phyloP scores from a whole-genome alignment of 1,140 invertebrate genomes.

The Calosoma granatense region DNA sequence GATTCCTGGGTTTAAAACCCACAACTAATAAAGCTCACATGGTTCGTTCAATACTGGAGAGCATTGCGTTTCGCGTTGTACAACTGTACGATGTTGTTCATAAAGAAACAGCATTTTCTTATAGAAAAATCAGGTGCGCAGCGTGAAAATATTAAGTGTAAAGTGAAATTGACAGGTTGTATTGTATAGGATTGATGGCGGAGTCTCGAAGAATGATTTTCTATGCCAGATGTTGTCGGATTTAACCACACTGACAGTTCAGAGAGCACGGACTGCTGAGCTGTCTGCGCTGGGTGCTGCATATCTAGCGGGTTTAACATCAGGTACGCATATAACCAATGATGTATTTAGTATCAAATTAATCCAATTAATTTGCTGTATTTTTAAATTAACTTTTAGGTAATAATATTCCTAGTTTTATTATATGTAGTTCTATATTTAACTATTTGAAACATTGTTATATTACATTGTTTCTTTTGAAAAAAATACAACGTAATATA shows the following conservation, averaged over 20 bases:
- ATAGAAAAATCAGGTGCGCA: conserved; percentile 10
- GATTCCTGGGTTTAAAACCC: conserved; percentile 76
- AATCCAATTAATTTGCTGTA: conserved; percentile 10
- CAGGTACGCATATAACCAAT: conserved; percentile 50
- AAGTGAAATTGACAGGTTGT: not conserved
- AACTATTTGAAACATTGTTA: too few relatives aligned
- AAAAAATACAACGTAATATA: too few relatives aligned
- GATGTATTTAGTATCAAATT: conserved; percentile 16
- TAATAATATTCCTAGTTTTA: conserved; percentile 11
- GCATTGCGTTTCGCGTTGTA: conserved; percentile 73
- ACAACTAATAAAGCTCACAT: conserved; percentile 70
- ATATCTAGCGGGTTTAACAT: conserved; percentile 67
- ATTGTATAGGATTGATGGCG: conserved; percentile 75
- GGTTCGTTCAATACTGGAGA: conserved; percentile 73
- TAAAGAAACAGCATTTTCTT: conserved; percentile 42
- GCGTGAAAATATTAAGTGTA: not conserved
- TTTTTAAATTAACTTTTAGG: conserved; percentile 6
- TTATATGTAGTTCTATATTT: conserved; percentile 7
- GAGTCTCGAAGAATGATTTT: conserved; percentile 86
- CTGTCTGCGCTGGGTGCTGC: conserved; percentile 71
- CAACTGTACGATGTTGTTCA: conserved; percentile 58
- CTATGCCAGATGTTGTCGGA: conserved; percentile 79
- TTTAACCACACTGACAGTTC: conserved; percentile 60
- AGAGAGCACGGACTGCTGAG: conserved; percentile 55
- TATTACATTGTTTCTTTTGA: too few relatives aligned